Base-by-base conservation (phyloP, 2,888 invertebrate species). In the Heteromyza rotundicornis region DNA sequence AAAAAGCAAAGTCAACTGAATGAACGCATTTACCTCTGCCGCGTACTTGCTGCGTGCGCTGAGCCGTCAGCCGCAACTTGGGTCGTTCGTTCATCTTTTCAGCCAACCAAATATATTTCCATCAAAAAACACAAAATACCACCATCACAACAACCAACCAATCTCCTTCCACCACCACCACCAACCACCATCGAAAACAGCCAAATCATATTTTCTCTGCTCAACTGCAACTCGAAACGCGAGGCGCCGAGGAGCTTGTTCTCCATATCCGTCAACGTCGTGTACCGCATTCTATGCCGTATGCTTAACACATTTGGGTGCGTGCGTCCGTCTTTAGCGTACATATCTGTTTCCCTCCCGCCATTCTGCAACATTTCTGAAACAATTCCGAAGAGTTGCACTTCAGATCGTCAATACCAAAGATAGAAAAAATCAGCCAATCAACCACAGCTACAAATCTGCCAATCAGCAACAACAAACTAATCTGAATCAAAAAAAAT, bases 351-450 rank as follows among this genome's bases (percentile, higher is more conserved):
- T 8, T 32, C 32, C 32, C 32, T 32, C 16, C 40, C n/a, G 10
- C 40, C 40, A n/a, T n/a, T 40, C 40, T 40, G n/a, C 40, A 40
- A 7, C 40, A 40, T 40, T 40, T 14, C 3, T 7, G n/a, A 40
- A 3, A 8, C 10, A 40, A 7, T 12, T 32, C n/a, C 12, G 32
- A 32, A 32, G 12, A 32, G 7, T n/a, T n/a, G n/a, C n/a, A n/a
- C n/a, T n/a, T n/a, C n/a, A n/a, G n/a, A n/a, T n/a, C n/a, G n/a
- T n/a, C n/a, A n/a, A n/a, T n/a, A n/a, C n/a, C n/a, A n/a, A n/a
- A n/a, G n/a, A n/a, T n/a, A n/a, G n/a, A n/a, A 65, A 52, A 53
- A 67, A 70, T 22, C 62, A 63, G 63, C 62, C 63, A 64, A 35
- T 35, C 56, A 60, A 63, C 49, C 56, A 64, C 64, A 59, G 60